Percentiles rank a stretch among this genome's conserved stretches.
Conservation (phyloP, 2,113 vertebrate species). For the Xenopus laevis region DNA sequence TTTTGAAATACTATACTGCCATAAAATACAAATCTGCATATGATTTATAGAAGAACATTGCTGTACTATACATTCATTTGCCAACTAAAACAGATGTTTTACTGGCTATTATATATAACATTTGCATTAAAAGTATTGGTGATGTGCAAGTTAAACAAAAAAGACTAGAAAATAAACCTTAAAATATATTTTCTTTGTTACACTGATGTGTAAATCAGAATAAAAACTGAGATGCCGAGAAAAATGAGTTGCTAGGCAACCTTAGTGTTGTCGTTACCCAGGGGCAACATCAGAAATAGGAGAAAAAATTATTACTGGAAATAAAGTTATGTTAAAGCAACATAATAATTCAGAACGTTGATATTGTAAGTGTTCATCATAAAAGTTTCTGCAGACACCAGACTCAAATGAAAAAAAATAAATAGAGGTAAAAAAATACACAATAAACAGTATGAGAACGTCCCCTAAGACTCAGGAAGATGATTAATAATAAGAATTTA, state of each 20-base stretch:
- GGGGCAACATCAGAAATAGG: slow-evolving; percentile 20
- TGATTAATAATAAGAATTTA: slow-evolving; percentile 4
- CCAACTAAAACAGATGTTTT: too few species aligned
- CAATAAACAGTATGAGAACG: neutral
- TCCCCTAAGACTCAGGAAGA: neutral
- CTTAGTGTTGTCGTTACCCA: slow-evolving; percentile 9
- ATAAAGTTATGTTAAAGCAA: slow-evolving; percentile 23
- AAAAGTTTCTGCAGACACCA: neutral
- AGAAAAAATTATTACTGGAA: slow-evolving; percentile 13
- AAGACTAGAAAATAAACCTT: too few species aligned
- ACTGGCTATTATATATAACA: too few species aligned
- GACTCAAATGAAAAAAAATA: neutral
- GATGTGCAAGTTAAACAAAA: too few species aligned
- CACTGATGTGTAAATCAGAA: slow-evolving; percentile 13
- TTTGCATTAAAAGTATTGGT: too few species aligned
- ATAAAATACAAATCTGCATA: neutral
- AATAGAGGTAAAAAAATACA: neutral
- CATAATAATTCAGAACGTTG: neutral
- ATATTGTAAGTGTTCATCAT: slow-evolving; percentile 12
- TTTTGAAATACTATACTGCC: too few species aligned
- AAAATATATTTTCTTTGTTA: too few species aligned
- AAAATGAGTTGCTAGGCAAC: slow-evolving; percentile 20
- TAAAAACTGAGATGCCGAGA: neutral
- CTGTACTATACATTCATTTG: too few species aligned
- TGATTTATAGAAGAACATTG: too few species aligned